These are phyloP conservation scores for Platycheirus albimanus DNA, from an alignment of 2,888 invertebrate genomes.

Conservation along the genomic window DNA sequence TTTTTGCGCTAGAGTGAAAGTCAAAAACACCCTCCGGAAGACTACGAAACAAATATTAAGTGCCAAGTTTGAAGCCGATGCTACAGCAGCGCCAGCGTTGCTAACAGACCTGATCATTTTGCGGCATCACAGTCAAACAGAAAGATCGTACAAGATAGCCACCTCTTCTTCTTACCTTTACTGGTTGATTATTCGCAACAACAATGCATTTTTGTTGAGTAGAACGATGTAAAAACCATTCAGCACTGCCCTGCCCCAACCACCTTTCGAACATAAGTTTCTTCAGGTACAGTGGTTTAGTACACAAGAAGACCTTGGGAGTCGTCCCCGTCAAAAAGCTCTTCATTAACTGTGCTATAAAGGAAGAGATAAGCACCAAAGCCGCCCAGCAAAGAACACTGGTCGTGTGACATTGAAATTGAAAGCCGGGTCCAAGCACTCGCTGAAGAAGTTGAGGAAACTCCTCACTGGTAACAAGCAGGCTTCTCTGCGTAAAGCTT, in stretches of 20 bases:
- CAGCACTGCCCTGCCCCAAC: constrained; percentile 86
- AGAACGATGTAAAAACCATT: constrained; percentile 83
- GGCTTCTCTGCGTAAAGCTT: constrained; percentile 95
- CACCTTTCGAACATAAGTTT: constrained; percentile 97
- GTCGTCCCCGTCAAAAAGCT: constrained; percentile 95
- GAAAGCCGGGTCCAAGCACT: constrained; percentile 94
- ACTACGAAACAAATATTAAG: too few species aligned
- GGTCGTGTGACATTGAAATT: constrained; percentile 91
- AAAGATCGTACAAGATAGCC: constrained; percentile 81
- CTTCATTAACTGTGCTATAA: constrained; percentile 93
- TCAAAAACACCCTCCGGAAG: too few species aligned
- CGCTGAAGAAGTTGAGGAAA: constrained; percentile 92
- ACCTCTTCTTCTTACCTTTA: constrained; percentile 82
- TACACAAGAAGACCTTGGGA: constrained; percentile 95
- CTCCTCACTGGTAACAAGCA: constrained; percentile 90
- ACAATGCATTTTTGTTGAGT: constrained; percentile 82
- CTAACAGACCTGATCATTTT: constrained; percentile 83
- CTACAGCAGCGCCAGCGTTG: too few species aligned
- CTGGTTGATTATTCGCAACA: constrained; percentile 83
- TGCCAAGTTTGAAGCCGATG: too few species aligned
- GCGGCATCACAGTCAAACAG: constrained; percentile 79
- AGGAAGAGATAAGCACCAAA: constrained; percentile 87
- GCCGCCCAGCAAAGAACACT: constrained; percentile 90
- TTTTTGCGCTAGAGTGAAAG: too few species aligned
- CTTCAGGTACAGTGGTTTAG: constrained; percentile 96